These are phyloP conservation scores for Atrina japonica DNA, from an alignment of 2,888 invertebrate species.

Conservation along the genomic window DNA sequence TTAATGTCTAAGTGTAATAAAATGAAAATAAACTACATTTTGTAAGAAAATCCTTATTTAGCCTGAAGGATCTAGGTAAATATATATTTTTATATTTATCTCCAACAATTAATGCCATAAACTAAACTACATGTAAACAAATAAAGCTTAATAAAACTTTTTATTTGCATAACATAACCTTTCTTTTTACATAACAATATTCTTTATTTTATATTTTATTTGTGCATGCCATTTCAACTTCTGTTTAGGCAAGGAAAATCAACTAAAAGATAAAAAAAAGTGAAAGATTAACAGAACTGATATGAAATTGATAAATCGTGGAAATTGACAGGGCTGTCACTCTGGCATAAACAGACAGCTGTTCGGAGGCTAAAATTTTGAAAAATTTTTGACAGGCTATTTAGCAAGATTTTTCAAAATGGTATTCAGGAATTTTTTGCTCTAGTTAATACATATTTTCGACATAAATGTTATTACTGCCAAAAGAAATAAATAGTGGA, in stretches of 20 bases:
- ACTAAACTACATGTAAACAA: too few relatives aligned
- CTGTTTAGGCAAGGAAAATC: not conserved
- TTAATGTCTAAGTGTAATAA: too few relatives aligned
- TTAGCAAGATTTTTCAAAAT: slow-evolving; percentile 34
- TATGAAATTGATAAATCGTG: slow-evolving; percentile 21
- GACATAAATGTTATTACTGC: slow-evolving; percentile 35
- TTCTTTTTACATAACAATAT: too few relatives aligned
- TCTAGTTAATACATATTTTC: not conserved
- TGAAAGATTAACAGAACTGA: slow-evolving; percentile 21
- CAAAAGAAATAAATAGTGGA: slow-evolving; percentile 22
- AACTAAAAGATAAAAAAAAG: not conserved
- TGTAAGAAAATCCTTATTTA: too few relatives aligned
- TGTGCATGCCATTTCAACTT: too few relatives aligned
- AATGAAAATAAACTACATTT: too few relatives aligned
- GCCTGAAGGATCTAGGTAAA: too few relatives aligned
- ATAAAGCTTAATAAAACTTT: too few relatives aligned
- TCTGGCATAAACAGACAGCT: slow-evolving; percentile 30
- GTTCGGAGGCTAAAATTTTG: slow-evolving; percentile 35
- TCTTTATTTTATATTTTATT: too few relatives aligned
- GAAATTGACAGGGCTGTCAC: slow-evolving; percentile 21
- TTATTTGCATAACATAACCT: too few relatives aligned
- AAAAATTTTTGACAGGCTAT: slow-evolving; percentile 46
- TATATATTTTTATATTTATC: too few relatives aligned
- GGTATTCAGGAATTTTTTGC: slow-evolving; percentile 25
- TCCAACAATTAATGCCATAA: too few relatives aligned